These are phyloP conservation scores for Pinctada fucata DNA, from an alignment of 2,888 invertebrate genomes.

Conservation along the genomic window DNA sequence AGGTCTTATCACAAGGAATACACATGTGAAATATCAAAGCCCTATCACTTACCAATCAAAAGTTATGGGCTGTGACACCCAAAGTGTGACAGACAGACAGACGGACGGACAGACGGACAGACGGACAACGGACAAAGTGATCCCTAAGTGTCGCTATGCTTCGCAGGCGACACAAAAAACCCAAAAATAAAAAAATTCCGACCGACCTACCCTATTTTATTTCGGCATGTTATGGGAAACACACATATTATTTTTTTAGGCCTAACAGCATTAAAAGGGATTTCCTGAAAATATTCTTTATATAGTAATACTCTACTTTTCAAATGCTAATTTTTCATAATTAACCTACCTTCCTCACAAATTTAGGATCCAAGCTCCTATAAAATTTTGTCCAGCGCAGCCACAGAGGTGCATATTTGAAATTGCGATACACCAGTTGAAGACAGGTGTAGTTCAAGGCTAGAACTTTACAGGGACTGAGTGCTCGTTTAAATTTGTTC, in stretches of 20 bases:
- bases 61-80: no score
- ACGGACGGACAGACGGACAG: no score
- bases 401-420: conserved; percentile 61
- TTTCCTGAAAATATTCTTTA: neutral
- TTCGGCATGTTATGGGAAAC: neutral
- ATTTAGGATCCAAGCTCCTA: conserved; percentile 50
- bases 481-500: conserved; percentile 63
- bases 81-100: no score
- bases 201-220: neutral
- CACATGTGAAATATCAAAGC: no score
- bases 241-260: neutral
- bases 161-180: no score
- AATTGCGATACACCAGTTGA: conserved; percentile 55
- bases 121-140: no score
- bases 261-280: neutral
- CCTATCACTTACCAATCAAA: no score
- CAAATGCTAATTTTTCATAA: no score
- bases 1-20: no score
- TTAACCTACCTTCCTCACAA: conserved; percentile 64
- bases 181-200: no score
- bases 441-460: conserved; percentile 68
- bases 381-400: conserved; percentile 68
- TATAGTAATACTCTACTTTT: no score
- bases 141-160: no score
- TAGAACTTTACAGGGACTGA: conserved; percentile 70